A percentile compares a stretch with the other conserved stretches of the same genome.
Conservation (phyloP, 1,140 invertebrate genomes). For the Drosophila quadrilineata region DNA sequence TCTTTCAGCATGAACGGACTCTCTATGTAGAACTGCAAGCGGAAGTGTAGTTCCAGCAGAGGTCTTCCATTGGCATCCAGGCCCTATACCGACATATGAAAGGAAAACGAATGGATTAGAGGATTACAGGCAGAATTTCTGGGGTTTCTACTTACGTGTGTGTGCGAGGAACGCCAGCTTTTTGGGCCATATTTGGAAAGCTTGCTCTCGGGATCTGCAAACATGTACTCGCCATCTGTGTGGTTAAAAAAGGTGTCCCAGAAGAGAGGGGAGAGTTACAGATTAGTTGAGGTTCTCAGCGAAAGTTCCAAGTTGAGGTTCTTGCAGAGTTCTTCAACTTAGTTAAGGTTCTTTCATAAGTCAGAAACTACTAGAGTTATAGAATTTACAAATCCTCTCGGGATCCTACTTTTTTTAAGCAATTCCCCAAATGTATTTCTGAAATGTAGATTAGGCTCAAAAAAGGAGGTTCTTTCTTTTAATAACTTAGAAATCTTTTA, state of each 20-base stretch:
- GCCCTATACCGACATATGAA: constrained; percentile 87
- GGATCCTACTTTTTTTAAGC: too few relatives aligned
- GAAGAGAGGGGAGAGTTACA: constrained; percentile 73
- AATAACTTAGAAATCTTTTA: too few relatives aligned
- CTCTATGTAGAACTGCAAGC: constrained; percentile 97
- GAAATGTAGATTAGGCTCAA: too few relatives aligned
- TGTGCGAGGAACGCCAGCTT: constrained; percentile 95
- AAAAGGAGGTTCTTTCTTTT: too few relatives aligned
- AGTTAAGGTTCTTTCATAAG: too few relatives aligned
- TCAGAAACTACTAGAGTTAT: too few relatives aligned
- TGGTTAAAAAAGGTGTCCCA: too few relatives aligned
- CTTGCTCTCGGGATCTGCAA: constrained; percentile 96
- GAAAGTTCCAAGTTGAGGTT: too few relatives aligned
- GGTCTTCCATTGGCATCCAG: constrained; percentile 94
- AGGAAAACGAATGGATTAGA: not conserved
- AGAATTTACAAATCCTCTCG: too few relatives aligned
- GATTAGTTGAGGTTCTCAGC: not conserved
- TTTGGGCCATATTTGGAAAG: constrained; percentile 97
- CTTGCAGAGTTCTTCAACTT: too few relatives aligned
- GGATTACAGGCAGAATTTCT: not conserved
- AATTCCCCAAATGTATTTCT: too few relatives aligned
- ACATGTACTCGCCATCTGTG: constrained; percentile 97
- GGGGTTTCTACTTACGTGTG: constrained; percentile 87
- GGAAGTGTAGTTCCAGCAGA: constrained; percentile 93
- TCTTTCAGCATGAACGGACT: constrained; percentile 92